Conservation (phyloP, 2,888 invertebrate genomes). For the Ophonus ardosiacus region DNA sequence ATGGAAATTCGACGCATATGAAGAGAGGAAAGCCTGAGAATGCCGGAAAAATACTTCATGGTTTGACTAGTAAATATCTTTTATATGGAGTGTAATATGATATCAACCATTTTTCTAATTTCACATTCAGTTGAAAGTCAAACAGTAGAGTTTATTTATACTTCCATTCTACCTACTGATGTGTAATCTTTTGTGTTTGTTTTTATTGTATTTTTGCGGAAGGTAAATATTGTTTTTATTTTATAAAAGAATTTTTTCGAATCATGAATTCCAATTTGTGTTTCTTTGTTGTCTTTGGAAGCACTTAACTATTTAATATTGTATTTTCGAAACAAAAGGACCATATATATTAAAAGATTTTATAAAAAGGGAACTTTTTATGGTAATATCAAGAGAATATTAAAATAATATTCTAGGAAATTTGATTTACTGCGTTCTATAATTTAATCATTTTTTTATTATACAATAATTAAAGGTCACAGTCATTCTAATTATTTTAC, state of each 20-base stretch:
- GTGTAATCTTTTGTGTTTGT: conserved; percentile 16
- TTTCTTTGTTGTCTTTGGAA: conserved; percentile 26
- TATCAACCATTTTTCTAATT: conserved; percentile 6
- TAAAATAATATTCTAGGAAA: background rate
- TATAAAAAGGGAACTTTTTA: background rate
- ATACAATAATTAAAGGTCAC: too few relatives aligned
- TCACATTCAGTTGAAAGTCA: background rate
- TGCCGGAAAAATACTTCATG: background rate
- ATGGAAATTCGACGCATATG: conserved; percentile 47
- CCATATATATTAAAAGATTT: background rate
- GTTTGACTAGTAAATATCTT: conserved; percentile 3
- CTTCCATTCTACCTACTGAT: background rate
- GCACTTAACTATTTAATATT: background rate
- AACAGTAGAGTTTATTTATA: conserved; percentile 18
- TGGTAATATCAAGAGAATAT: background rate
- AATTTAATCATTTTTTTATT: too few relatives aligned
- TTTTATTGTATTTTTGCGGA: conserved; percentile 8
- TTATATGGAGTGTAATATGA: conserved; percentile 36
- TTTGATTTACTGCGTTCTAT: background rate
- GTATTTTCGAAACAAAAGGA: background rate
- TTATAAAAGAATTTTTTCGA: conserved; percentile 5
- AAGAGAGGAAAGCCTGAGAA: conserved; percentile 1
- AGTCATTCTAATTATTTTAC: too few relatives aligned
- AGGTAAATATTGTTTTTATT: conserved; percentile 17
- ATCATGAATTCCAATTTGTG: conserved; percentile 12